phyloP scores from a whole-genome alignment of 2,888 invertebrate species.

The Diachrysia chrysitis region DNA sequence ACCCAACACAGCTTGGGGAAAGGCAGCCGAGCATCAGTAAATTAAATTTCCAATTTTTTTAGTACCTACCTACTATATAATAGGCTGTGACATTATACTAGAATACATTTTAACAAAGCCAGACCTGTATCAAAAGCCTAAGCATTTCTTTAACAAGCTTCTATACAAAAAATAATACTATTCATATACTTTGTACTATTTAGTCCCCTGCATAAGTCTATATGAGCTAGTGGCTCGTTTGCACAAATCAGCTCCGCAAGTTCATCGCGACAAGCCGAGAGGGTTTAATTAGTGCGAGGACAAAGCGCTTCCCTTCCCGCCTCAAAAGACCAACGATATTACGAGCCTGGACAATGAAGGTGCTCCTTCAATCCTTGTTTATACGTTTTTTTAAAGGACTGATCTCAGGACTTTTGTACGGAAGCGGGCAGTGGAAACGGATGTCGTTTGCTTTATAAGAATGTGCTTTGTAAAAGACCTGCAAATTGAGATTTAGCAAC shows the following conservation, averaged over 20 bases:
- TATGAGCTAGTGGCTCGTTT: constrained; percentile 32
- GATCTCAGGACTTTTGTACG: constrained; percentile 54
- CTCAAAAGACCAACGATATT: constrained; percentile 66
- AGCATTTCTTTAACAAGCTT: too few relatives aligned
- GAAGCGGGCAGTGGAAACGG: constrained; percentile 42
- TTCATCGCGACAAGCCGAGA: constrained; percentile 62
- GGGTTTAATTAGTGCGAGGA: constrained; percentile 71
- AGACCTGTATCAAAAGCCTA: neutral
- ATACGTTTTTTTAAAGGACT: constrained; percentile 59
- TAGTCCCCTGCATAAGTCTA: neutral
- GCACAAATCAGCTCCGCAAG: constrained; percentile 42
- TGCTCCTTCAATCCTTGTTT: constrained; percentile 60
- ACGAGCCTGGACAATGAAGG: constrained; percentile 65
- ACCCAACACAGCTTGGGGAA: too few relatives aligned
- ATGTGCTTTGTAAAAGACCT: constrained; percentile 43
- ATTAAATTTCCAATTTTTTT: neutral
- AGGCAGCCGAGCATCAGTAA: too few relatives aligned
- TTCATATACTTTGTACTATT: neutral
- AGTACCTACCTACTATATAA: too few relatives aligned
- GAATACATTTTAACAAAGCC: neutral
- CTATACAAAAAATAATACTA: too few relatives aligned
- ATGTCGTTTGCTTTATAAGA: constrained; percentile 49
- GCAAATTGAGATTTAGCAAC: neutral
- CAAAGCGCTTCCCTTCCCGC: constrained; percentile 66
- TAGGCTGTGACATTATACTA: neutral